Base-by-base conservation (phyloP, 2,113 vertebrate genomes). In the Myiagra hebetior region DNA sequence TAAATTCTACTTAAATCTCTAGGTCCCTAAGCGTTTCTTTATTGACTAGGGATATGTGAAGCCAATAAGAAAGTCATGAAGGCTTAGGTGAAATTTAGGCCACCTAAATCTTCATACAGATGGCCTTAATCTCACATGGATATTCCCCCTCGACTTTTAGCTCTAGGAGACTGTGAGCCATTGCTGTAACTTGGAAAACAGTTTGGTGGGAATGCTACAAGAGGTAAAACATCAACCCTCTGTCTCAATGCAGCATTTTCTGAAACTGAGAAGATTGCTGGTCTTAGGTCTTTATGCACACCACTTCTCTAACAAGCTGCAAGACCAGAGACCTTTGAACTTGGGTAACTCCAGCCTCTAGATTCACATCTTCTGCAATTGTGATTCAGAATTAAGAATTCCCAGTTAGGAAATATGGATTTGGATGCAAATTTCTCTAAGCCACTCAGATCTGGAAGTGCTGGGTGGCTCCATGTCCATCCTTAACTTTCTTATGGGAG, bases 1-100 rank as follows among this genome's bases (percentile, higher is more conserved):
- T 94, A 83, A 96, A 92, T 95, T 91, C 79, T 74, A 65, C 85
- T 69, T 70, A 89, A 96, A 93, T 86, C 72, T 91, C 89, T 74
- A 74, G 92, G 88, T 91, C 89, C 86, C 64, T 59, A 52, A 92
- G 64, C 33, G 22, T 91, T 94, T 91, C 47, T 59, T 85, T 91
- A 20, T 67, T 81, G 91, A 93, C 76, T 70, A 46, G 47, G 42
- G 72, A 84, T 84, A 52, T 47, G 24, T 77, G 42, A 84, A 86
- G 72, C 64, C 83, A 93, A 59, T 92, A 78, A 84, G 79, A 50
- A 92, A 95, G 27, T 35, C 68, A 78, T 28, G 67, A 86, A 86
- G 76, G 35, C 39, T 89, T 91, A 63, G 26, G 46, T 70, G 35
- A 80, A 95, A 95, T 93, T 92, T 74, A 91, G 86, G 92, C 50